A percentile compares a stretch with the other conserved stretches of the same genome.
phyloP scores from a whole-genome alignment of 2,113 vertebrate genomes.

The Mirounga angustirostris region DNA sequence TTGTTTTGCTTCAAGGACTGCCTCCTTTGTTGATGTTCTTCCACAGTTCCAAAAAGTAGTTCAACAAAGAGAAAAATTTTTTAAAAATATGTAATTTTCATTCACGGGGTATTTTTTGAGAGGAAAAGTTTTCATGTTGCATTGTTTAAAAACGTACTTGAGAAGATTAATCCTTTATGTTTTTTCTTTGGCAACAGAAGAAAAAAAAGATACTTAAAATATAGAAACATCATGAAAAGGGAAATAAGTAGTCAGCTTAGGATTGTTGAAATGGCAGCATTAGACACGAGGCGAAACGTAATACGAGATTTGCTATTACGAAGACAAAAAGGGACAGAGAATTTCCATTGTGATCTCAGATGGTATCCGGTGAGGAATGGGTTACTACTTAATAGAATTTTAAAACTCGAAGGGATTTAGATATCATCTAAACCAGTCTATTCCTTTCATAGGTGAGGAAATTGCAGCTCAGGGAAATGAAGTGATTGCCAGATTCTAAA shows the following conservation, averaged over 20 bases:
- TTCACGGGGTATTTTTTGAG: conserved; percentile 14
- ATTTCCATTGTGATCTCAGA: background rate
- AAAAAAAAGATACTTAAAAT: background rate
- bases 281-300: background rate
- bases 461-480: background rate
- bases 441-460: background rate
- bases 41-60: conserved; percentile 61
- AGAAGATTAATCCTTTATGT: background rate
- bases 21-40: conserved; percentile 72
- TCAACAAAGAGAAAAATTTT: conserved; percentile 59
- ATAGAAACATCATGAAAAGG: background rate
- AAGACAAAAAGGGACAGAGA: background rate
- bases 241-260: background rate
- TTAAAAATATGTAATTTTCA: conserved; percentile 37
- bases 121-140: background rate
- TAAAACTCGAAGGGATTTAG: conserved; percentile 33
- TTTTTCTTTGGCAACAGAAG: background rate
- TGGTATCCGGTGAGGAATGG: conserved; percentile 3
- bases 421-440: conserved; percentile 3
- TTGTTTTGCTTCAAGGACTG: conserved; percentile 79
- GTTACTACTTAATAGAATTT: background rate
- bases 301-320: background rate
- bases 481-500: background rate
- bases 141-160: conserved; percentile 27
- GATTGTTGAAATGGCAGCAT: background rate